Evolutionary conservation across 2,888 invertebrate species (phyloP).

Genomic region (Parnassius smintheus): DNA sequence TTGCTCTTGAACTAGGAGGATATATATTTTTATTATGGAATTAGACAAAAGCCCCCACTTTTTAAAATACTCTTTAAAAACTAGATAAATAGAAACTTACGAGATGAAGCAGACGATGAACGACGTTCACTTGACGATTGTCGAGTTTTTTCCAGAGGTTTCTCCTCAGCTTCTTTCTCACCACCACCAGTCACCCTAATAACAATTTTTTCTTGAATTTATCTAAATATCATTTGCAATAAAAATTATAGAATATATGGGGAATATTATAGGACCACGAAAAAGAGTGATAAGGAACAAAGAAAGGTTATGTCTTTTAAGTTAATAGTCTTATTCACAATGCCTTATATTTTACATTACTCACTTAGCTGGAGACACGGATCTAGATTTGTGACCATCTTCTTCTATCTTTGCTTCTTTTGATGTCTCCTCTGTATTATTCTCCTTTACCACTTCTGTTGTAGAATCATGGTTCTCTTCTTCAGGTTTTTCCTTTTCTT

Average conservation of each 20-base stretch:
- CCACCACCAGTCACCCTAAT: conserved; percentile 29
- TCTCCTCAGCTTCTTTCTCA: conserved; percentile 55
- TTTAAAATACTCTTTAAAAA: neutral
- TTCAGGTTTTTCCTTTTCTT: conserved; percentile 60
- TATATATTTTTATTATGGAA: too few relatives aligned
- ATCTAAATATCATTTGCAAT: too few relatives aligned
- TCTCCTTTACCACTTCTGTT: conserved; percentile 57
- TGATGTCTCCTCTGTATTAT: conserved; percentile 52
- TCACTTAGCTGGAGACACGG: conserved; percentile 70
- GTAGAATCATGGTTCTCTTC: conserved; percentile 57
- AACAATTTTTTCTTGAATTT: neutral
- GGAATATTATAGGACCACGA: too few relatives aligned
- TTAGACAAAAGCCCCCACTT: too few relatives aligned
- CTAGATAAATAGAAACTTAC: conserved; percentile 45
- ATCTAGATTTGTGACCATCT: conserved; percentile 62
- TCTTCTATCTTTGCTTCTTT: conserved; percentile 52
- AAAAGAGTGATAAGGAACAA: too few relatives aligned
- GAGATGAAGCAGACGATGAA: conserved; percentile 71
- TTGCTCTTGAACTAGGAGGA: too few relatives aligned
- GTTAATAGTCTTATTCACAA: too few relatives aligned
- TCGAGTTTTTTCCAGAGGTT: conserved; percentile 58
- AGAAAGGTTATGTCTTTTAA: too few relatives aligned
- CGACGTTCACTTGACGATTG: conserved; percentile 65
- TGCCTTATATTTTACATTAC: conserved; percentile 24
- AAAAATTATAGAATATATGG: too few relatives aligned